These are phyloP conservation scores for Scophthalmus maximus DNA, from an alignment of 2,113 vertebrate species.

Conservation along the genomic window DNA sequence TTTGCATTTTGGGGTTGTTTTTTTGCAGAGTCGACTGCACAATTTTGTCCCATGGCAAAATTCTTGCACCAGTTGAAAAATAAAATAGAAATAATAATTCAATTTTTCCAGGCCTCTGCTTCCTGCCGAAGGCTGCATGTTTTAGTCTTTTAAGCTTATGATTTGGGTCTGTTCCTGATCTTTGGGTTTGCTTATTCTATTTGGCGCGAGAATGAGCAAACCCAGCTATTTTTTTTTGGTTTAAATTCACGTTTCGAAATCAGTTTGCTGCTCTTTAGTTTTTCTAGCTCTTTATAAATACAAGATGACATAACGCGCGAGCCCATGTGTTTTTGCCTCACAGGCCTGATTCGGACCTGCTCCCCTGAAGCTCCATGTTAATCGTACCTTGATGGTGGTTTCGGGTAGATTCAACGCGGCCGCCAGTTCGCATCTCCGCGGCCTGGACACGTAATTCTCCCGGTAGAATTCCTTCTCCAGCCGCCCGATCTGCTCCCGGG, in stretches of 20 bases:
- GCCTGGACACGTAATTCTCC: slow-evolving; percentile 98
- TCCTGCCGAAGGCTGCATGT: not conserved
- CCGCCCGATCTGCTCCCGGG: slow-evolving; percentile 95
- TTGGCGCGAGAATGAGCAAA: too few relatives aligned
- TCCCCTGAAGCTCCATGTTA: not conserved
- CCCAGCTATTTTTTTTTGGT: not conserved
- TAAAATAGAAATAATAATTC: not conserved
- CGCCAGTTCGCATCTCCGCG: slow-evolving; percentile 95
- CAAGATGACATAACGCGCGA: not conserved
- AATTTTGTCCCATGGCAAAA: too few relatives aligned
- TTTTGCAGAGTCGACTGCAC: not conserved
- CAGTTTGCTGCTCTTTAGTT: not conserved
- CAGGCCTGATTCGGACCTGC: slow-evolving; percentile 5
- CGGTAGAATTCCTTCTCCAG: slow-evolving; percentile 99
- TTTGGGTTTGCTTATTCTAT: too few relatives aligned
- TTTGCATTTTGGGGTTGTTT: not conserved
- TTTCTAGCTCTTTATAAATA: not conserved
- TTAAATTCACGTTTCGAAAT: not conserved
- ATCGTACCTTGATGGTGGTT: slow-evolving; percentile 96
- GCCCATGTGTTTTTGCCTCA: not conserved
- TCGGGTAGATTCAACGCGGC: slow-evolving; percentile 96
- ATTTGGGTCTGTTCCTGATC: not conserved
- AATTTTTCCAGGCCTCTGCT: not conserved
- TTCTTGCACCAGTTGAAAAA: not conserved
- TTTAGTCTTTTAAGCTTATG: not conserved